Evolutionary conservation across 2,113 vertebrate species (phyloP), one percentile per base, ranked within the genome.

Genomic region (Cyprinodon variegatus): DNA sequence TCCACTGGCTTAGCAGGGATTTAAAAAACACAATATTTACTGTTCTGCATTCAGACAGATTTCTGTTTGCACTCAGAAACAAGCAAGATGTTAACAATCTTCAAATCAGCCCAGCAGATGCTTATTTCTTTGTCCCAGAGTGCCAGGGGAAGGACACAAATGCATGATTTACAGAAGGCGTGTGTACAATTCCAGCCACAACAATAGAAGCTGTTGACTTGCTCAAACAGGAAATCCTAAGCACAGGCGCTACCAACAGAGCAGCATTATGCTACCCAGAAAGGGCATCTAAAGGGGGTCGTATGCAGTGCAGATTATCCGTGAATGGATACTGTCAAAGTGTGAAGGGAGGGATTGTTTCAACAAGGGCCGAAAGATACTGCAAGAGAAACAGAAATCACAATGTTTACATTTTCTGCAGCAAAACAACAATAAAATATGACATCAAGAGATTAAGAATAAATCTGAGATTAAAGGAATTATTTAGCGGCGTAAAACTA

Each of bases 1-100:
- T 53, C 78, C 57, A 73, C 0, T 70, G 53, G 77, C 70, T 81
- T 8, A 46, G 81, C 60, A 53, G 50, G 38, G 45, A 72, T 29
- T 22, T 57, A 57, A 57, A 17, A 50, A 50, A 3, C 37, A 41
- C 22, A 74, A 36, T n/a, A 57, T 67, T 76, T 75, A 61, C 38
- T 45, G 20, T 4, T 4, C 61, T 37, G 12, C 48, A 65, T 46
- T 57, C 67, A 74, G 63, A 41, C 67, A 57, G 4, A 22, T 68
- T 68, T 50, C 37, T 22, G 43, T 76, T 70, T 76, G 37, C 10
- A 61, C 60, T 48, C 74, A 66, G 73, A 57, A 64, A 53, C 37
- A n/a, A 63, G 50, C 38, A 46, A 72, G 17, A 70, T 20, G 53
- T 39, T 78, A 65, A 60, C 17, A 8, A 39, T 72, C 50, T 13